Evolutionary conservation across 92 coral and sea anemone genomes (phyloP), one percentile per base, ranked within the genome.

Genomic region (Isaurus tuberculatus): DNA sequence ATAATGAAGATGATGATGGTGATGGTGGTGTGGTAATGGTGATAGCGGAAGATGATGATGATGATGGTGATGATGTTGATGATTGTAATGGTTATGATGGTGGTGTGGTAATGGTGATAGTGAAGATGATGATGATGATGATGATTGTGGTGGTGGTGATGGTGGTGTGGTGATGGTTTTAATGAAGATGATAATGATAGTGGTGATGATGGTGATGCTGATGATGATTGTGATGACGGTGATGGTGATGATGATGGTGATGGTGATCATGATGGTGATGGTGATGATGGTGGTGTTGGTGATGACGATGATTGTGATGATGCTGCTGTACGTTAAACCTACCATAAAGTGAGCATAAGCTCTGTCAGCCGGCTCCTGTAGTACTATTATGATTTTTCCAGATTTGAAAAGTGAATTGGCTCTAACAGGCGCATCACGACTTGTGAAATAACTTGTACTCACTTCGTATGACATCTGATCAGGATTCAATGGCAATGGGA

Each of bases 361-460:
- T 72, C 97, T 89, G 75, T 91, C 87, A 0, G 94, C 98, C 19
- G 98, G 98, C 65, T 95, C 96, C 32, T 92, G 95, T 16, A 95
- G 86, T 14, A 95, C 98, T 44, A 95, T 91, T n/a, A 95, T 81
- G 26, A 95, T 91, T 80, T 89, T 91, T 34, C 95, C 95, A 17
- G 92, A 91, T 84, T 94, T 95, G 81, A 95, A 91, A 33, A 95
- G 93, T 36, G 92, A 92, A 72, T 88, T 93, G 43, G 95, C 98
- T 16, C 98, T 86, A 37, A 65, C 87, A 13, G 98, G 97, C 14
- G 98, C 94, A 31, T 85, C 91, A 11, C 84, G 86, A 67, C 94
- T 92, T 8, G 97, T 92, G 55, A 95, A 95, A 61, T 95, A 95
- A 34, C 88, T 75, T n/a, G 89, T 87, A 72, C 98, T 95, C 5